Conservation (phyloP, 2,797 vertebrate species). For the Alca torda region DNA sequence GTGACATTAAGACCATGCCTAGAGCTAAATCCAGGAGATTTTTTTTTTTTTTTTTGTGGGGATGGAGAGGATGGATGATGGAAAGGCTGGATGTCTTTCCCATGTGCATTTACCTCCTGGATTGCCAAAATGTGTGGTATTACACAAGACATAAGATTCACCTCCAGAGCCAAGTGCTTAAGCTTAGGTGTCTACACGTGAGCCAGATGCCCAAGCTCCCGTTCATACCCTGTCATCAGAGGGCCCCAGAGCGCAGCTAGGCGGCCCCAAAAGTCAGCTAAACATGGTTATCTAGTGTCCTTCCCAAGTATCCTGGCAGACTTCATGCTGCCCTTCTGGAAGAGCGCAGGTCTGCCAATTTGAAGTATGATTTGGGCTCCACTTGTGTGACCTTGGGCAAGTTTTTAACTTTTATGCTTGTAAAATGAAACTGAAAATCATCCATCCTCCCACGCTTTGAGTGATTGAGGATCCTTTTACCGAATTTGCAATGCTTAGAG, state of each 20-base stretch:
- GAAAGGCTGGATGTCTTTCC: background rate
- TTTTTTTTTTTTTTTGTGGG: background rate
- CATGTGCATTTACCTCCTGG: background rate
- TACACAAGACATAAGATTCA: background rate
- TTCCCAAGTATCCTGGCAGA: background rate
- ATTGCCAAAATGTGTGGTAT: fast-evolving
- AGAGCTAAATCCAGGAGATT: background rate
- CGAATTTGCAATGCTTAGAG: background rate
- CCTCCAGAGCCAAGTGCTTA: background rate
- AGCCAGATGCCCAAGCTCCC: background rate
- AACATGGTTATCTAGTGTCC: background rate
- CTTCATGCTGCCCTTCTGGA: background rate
- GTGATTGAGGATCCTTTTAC: background rate
- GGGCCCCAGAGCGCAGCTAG: background rate
- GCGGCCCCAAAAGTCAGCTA: background rate
- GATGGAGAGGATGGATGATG: background rate
- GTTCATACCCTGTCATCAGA: background rate
- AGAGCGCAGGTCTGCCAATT: background rate
- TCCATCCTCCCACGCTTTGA: background rate
- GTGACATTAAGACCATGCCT: background rate
- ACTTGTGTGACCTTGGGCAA: background rate
- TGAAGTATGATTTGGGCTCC: background rate
- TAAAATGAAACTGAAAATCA: background rate
- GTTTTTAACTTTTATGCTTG: background rate
- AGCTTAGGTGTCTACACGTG: fast-evolving